Base-by-base conservation (phyloP, 2,113 vertebrate species). In the Eulemur rufifrons region DNA sequence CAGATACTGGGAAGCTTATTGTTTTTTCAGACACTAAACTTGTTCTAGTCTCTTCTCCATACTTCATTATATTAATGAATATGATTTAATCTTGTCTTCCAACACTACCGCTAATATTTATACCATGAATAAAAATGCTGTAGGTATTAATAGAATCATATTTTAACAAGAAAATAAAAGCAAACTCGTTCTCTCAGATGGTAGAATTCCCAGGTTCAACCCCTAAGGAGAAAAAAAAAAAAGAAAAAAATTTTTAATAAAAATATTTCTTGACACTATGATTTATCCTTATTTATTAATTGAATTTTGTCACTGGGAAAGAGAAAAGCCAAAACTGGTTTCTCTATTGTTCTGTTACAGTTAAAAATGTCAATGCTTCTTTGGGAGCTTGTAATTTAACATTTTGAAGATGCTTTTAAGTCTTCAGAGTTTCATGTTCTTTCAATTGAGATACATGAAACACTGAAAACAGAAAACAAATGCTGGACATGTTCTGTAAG, bases 1-100 rank as follows among this genome's bases (percentile, higher is more conserved):
- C 66, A 34, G 54, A 52, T 21, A 66, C 39, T 64, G 23, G 17
- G 25, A 69, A 42, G 12, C 0, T 94, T 95, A 94, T 23, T 95
- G 59, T 45, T 80, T 96, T 91, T 91, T 93, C 78, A 86, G 77
- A 94, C 39, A 82, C 5, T 59, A 81, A 91, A 77, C 3, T 34
- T 97, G 2, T 92, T 25, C 39, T 27, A 81, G 34, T 66, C 61
- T 86, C n/a, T 77, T 71, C 6, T 3, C 2, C 5, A 61, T 56
- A 61, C 66, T 92, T 78, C 74, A 45, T 83, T 92, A 73, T 68
- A 78, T 64, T 90, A 64, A 32, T 52, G 45, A 92, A 17, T 64
- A 17, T 92, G 21, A 81, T 76, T 90, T 92, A 90, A 86, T 90
- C 34, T 86, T 78, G 61, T 47, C n/a, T 92, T 25, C 61, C 7